A percentile compares a stretch with the other conserved stretches of the same genome.
These are phyloP conservation scores for Pangasianodon hypophthalmus DNA, from an alignment of 2,113 vertebrate genomes.

Conservation along the genomic window DNA sequence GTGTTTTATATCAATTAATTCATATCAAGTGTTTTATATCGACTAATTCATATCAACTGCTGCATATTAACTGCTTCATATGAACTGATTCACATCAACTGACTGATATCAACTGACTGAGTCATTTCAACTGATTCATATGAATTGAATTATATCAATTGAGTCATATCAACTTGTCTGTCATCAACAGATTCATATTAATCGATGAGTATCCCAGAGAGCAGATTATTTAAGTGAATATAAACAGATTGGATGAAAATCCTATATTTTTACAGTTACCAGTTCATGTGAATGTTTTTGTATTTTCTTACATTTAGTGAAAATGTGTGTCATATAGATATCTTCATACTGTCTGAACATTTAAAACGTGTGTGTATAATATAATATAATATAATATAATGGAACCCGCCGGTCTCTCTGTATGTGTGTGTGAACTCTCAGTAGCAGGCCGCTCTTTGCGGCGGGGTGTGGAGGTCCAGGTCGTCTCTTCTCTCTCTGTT, in stretches of 20 bases:
- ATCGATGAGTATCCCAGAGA: background rate
- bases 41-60: background rate
- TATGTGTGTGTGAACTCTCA: constrained; percentile 15
- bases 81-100: background rate
- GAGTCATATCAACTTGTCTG: no score
- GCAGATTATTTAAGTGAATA: background rate
- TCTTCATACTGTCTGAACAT: background rate
- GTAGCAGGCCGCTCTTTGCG: background rate
- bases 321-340: background rate
- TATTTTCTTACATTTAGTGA: background rate
- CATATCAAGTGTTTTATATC: background rate
- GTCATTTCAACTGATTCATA: background rate
- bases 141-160: background rate
- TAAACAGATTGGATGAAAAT: no score
- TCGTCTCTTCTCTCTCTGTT: constrained; percentile 58
- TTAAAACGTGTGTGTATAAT: background rate
- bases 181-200: background rate
- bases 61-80: background rate
- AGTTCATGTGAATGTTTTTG: no score
- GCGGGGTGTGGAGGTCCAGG: constrained; percentile 43
- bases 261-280: background rate
- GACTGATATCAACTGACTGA: background rate
- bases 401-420: background rate
- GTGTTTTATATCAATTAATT: background rate
- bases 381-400: background rate